Conservation (phyloP, 92 coral and sea anemone genomes). For the Umimayanthus kanabou region DNA sequence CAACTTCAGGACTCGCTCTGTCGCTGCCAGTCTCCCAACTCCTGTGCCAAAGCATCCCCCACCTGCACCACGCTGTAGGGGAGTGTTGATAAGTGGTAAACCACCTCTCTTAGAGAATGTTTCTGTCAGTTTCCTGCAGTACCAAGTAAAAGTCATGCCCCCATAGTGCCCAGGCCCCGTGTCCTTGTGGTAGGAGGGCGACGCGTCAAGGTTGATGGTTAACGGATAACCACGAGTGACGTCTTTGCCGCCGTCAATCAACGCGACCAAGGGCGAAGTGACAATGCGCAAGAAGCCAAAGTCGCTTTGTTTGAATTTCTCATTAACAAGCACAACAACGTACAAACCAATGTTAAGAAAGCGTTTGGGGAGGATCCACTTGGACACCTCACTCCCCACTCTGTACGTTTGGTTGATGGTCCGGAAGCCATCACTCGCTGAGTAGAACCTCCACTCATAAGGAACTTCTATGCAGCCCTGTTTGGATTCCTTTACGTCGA, state of each 20-base stretch:
- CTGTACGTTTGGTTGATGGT: too few species aligned
- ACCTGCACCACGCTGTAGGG: too few species aligned
- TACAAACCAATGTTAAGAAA: background rate
- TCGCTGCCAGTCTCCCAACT: too few species aligned
- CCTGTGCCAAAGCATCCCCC: too few species aligned
- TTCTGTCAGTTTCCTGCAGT: background rate
- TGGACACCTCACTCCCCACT: background rate
- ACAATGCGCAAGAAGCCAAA: background rate
- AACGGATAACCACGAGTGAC: background rate
- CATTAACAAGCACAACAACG: background rate
- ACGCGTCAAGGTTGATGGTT: background rate
- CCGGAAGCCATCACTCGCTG: too few species aligned
- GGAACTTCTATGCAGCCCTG: too few species aligned
- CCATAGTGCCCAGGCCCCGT: background rate
- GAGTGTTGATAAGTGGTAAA: too few species aligned
- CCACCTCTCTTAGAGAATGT: background rate
- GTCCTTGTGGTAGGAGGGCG: background rate
- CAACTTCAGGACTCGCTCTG: too few species aligned
- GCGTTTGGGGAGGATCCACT: background rate
- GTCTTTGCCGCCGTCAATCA: background rate
- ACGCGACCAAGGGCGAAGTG: background rate
- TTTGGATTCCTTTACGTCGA: too few species aligned
- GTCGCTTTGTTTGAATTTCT: background rate
- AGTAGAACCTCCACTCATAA: too few species aligned
- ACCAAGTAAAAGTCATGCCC: background rate